phyloP scores from a whole-genome alignment of 1,140 invertebrate genomes.

The Achatina immaculata region DNA sequence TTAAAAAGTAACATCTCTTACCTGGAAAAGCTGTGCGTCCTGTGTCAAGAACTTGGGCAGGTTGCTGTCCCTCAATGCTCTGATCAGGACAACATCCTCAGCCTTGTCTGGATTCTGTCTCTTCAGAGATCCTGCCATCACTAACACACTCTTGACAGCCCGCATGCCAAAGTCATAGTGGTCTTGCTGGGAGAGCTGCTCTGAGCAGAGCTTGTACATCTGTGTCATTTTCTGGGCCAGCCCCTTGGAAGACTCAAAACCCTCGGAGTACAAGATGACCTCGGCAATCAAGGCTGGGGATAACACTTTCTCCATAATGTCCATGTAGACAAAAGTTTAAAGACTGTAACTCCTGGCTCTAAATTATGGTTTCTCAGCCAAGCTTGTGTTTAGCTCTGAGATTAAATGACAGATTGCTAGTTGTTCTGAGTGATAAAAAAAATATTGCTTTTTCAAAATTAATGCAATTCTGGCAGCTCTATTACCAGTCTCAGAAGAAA shows the following conservation, averaged over 20 bases:
- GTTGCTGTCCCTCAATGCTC: conserved; percentile 71
- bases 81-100: conserved; percentile 71
- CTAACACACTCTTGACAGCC: conserved; percentile 75
- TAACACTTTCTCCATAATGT: too few relatives aligned
- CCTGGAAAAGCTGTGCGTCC: conserved; percentile 71
- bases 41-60: conserved; percentile 72
- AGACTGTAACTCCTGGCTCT: too few relatives aligned
- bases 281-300: conserved; percentile 85
- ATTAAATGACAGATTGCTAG: too few relatives aligned
- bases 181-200: conserved; percentile 92
- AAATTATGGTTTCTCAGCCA: too few relatives aligned
- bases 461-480: too few relatives aligned
- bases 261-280: conserved; percentile 92
- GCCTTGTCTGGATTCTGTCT: conserved; percentile 71
- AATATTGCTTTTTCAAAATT: too few relatives aligned
- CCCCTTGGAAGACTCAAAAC: conserved; percentile 88
- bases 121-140: conserved; percentile 72
- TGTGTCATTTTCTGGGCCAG: conserved; percentile 91
- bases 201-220: conserved; percentile 92
- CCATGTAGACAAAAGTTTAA: too few relatives aligned
- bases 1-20: too few relatives aligned
- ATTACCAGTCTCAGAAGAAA: too few relatives aligned
- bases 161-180: conserved; percentile 94
- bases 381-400: too few relatives aligned
- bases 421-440: too few relatives aligned